Percentiles rank a stretch among this genome's conserved stretches.
phyloP scores from a whole-genome alignment of 1,140 invertebrate genomes.

The Campoletis sonorensis region DNA sequence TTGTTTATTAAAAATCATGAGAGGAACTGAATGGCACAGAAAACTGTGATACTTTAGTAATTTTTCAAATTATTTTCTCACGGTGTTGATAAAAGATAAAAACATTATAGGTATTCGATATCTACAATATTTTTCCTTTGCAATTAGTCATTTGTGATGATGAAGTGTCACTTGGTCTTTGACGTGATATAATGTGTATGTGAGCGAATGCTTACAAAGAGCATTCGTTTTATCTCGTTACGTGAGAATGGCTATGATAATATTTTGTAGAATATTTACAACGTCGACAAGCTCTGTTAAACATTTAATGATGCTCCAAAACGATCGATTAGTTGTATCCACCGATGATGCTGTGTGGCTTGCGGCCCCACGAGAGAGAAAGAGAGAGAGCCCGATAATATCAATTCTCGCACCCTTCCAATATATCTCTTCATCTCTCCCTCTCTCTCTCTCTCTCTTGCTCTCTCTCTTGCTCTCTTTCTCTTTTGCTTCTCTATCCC shows the following conservation, averaged over 20 bases:
- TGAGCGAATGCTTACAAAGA: not conserved
- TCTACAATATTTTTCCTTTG: not conserved
- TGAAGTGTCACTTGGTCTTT: slow-evolving; percentile 4
- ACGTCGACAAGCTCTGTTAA: slow-evolving; percentile 25
- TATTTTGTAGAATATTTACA: slow-evolving; percentile 36
- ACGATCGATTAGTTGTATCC: slow-evolving; percentile 34
- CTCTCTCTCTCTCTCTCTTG: not conserved
- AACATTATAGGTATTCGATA: not conserved
- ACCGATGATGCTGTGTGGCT: slow-evolving; percentile 22
- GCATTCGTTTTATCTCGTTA: slow-evolving; percentile 13
- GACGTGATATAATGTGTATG: not conserved
- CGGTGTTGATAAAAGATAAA: not conserved
- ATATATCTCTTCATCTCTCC: not conserved
- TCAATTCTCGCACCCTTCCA: slow-evolving; percentile 24
- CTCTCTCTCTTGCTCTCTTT: not conserved
- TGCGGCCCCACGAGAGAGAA: slow-evolving; percentile 10
- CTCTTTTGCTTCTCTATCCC: not conserved
- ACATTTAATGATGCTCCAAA: slow-evolving; percentile 42
- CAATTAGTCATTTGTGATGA: not conserved
- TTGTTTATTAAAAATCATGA: too few relatives aligned
- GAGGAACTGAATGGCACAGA: too few relatives aligned
- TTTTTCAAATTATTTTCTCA: too few relatives aligned
- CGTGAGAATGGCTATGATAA: not conserved
- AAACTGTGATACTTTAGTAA: too few relatives aligned
- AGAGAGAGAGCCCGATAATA: slow-evolving; percentile 37